These are phyloP conservation scores for Helobdella robusta DNA, from an alignment of 2,888 invertebrate genomes.

Conservation along the genomic window DNA sequence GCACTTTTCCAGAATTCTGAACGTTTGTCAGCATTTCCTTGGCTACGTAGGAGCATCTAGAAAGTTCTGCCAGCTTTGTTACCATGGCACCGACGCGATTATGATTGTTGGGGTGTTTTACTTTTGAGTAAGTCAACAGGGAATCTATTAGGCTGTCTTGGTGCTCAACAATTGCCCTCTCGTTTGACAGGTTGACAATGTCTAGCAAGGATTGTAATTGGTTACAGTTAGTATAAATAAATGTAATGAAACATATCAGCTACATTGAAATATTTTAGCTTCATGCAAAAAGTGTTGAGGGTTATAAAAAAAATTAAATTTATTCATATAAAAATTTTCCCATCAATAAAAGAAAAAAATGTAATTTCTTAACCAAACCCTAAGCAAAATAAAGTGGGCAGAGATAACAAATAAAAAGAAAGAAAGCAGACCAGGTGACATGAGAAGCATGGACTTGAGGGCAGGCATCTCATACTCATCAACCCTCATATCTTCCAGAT, in stretches of 20 bases:
- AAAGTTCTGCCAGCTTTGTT: conserved; percentile 82
- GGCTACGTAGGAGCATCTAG: conserved; percentile 85
- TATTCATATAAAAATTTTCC: too few species aligned
- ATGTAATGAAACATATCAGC: too few species aligned
- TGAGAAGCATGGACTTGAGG: conserved; percentile 82
- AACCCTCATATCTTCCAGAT: conserved; percentile 74
- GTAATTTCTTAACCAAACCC: too few species aligned
- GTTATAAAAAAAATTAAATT: too few species aligned
- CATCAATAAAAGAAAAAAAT: too few species aligned
- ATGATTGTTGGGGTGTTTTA: conserved; percentile 81
- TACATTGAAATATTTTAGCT: too few species aligned
- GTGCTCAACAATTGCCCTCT: conserved; percentile 83
- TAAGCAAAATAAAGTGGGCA: too few species aligned
- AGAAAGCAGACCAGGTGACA: conserved; percentile 61
- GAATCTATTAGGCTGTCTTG: conserved; percentile 88
- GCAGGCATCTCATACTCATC: conserved; percentile 93
- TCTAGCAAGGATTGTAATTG: conserved; percentile 55
- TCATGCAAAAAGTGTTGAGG: too few species aligned
- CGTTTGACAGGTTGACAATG: conserved; percentile 80
- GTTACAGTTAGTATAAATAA: too few species aligned
- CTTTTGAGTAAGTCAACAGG: conserved; percentile 77
- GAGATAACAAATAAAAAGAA: too few species aligned
- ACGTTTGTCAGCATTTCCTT: conserved; percentile 60
- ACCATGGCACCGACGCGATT: conserved; percentile 89
- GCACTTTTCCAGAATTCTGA: conserved; percentile 77